phyloP scores from a whole-genome alignment of 1,140 invertebrate species.

The Cherax quadricarinatus region DNA sequence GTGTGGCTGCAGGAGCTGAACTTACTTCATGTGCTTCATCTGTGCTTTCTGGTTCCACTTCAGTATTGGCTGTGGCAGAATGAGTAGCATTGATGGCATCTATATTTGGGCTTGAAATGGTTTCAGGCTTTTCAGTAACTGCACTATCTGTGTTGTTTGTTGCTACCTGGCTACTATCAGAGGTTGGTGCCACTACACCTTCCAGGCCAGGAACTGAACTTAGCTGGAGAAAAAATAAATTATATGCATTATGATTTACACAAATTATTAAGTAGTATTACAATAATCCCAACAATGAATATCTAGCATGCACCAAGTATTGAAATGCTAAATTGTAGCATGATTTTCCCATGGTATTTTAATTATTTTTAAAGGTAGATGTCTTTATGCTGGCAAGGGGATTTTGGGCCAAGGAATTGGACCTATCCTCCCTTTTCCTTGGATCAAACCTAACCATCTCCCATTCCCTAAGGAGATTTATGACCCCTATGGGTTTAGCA shows the following conservation, averaged over 20 bases:
- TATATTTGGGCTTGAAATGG: neutral
- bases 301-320: too few species aligned
- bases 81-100: neutral
- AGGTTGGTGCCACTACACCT: slow-evolving; percentile 20
- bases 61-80: slow-evolving; percentile 40
- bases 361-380: too few species aligned
- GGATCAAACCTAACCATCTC: too few species aligned
- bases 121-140: neutral
- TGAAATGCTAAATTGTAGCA: too few species aligned
- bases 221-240: slow-evolving; percentile 78
- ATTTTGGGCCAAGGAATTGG: too few species aligned
- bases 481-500: too few species aligned
- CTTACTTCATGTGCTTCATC: slow-evolving; percentile 29
- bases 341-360: too few species aligned
- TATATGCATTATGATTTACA: neutral
- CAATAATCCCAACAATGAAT: too few species aligned
- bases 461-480: too few species aligned
- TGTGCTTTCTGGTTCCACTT: slow-evolving; percentile 50
- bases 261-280: too few species aligned
- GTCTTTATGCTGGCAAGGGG: too few species aligned
- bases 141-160: slow-evolving; percentile 43
- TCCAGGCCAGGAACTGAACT: slow-evolving; percentile 84
- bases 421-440: too few species aligned
- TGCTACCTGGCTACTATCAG: neutral
- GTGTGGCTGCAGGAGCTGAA: neutral